These are phyloP conservation scores for Epicampocera succincta DNA, from an alignment of 2,888 invertebrate genomes.

Conservation along the genomic window DNA sequence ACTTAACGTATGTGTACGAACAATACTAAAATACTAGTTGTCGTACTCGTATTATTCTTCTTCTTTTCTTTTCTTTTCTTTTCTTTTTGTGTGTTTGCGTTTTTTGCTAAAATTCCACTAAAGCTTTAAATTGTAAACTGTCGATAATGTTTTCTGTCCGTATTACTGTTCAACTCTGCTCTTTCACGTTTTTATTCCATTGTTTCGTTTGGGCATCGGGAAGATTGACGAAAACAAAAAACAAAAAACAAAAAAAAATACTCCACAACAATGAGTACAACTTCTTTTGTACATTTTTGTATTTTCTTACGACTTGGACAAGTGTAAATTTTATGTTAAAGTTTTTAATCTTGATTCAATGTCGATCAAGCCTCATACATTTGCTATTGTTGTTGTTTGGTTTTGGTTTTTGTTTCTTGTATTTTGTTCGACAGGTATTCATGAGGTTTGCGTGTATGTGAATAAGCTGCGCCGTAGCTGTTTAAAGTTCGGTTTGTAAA, in stretches of 20 bases:
- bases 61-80: slow-evolving; percentile 32
- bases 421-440: slow-evolving; percentile 4
- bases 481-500: slow-evolving; percentile 56
- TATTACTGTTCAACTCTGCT: slow-evolving; percentile 51
- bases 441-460: background rate
- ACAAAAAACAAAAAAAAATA: slow-evolving; percentile 16
- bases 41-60: background rate
- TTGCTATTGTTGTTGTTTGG: slow-evolving; percentile 26
- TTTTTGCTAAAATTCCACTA: slow-evolving; percentile 45
- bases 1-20: slow-evolving; percentile 70
- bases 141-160: slow-evolving; percentile 56
- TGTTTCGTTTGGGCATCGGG: slow-evolving; percentile 45
- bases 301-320: slow-evolving; percentile 59
- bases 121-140: slow-evolving; percentile 66
- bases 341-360: slow-evolving; percentile 73
- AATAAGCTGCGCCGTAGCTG: slow-evolving; percentile 24
- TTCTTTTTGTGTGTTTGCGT: too few species aligned
- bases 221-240: slow-evolving; percentile 12
- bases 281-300: slow-evolving; percentile 14
- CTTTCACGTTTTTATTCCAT: slow-evolving; percentile 28
- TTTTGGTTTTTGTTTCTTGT: slow-evolving; percentile 16
- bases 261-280: slow-evolving; percentile 8
- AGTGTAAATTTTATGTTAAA: slow-evolving; percentile 78
- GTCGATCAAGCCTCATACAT: slow-evolving; percentile 71
- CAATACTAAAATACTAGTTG: slow-evolving; percentile 62